A percentile compares a stretch with the other conserved stretches of the same genome.
These are phyloP conservation scores for Pseudorasbora parva DNA, from an alignment of 2,113 vertebrate species.

Conservation along the genomic window DNA sequence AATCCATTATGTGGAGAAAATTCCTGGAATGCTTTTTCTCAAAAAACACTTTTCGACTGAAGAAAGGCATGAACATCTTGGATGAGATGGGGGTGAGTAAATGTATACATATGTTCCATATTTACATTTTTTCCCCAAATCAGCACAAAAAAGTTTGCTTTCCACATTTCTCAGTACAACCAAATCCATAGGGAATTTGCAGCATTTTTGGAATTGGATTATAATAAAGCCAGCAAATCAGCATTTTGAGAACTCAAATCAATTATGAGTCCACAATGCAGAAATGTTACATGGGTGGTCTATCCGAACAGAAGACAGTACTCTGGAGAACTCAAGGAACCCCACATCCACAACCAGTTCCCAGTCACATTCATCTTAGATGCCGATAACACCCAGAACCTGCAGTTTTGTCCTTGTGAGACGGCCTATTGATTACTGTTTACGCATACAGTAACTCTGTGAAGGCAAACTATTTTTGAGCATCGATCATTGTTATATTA, in stretches of 20 bases:
- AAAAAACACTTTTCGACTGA: too few species aligned
- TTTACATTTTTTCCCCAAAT: too few species aligned
- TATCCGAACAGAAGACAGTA: not conserved
- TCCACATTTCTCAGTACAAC: too few species aligned
- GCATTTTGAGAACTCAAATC: not conserved
- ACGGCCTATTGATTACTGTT: slow-evolving; percentile 7
- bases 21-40: too few species aligned
- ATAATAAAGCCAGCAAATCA: not conserved
- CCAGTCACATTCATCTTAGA: not conserved
- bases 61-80: too few species aligned
- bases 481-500: slow-evolving; percentile 34
- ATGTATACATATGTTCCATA: too few species aligned
- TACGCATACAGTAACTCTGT: not conserved
- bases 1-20: too few species aligned
- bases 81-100: too few species aligned
- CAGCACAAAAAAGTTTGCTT: too few species aligned
- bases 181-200: too few species aligned
- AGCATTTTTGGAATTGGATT: too few species aligned
- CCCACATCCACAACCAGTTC: not conserved
- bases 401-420: not conserved
- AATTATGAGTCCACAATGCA: not conserved
- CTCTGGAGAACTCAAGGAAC: not conserved
- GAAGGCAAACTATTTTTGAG: slow-evolving; percentile 8
- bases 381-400: not conserved
- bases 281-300: not conserved